Evolutionary conservation across 2,113 vertebrate species (phyloP).

Genomic region (Actenoides lindsayi): DNA sequence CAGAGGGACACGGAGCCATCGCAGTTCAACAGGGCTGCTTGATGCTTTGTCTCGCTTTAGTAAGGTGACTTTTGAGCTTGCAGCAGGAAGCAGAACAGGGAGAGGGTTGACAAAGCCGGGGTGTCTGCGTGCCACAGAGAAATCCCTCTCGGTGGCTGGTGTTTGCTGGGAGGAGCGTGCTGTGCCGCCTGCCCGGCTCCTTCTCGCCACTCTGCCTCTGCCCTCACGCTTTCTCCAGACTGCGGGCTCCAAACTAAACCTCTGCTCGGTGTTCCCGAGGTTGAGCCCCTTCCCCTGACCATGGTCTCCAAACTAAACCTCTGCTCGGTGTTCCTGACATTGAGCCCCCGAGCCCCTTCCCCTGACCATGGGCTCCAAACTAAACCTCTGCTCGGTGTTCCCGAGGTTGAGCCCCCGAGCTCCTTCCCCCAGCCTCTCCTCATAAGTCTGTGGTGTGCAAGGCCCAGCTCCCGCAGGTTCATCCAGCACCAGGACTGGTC

Average conservation of each 20-base stretch:
- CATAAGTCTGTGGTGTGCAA: background rate
- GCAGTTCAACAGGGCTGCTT: background rate
- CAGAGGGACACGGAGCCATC: background rate
- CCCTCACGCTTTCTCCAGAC: background rate
- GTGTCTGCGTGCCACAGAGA: background rate
- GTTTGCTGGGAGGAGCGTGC: background rate
- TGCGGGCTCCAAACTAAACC: background rate
- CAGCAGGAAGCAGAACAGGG: accelerated
- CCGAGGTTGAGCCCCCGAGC: background rate
- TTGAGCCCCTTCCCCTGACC: background rate
- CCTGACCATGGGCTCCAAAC: background rate
- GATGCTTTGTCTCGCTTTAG: background rate
- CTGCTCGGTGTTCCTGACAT: background rate
- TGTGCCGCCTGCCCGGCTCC: background rate
- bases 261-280: background rate
- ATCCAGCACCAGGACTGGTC: background rate
- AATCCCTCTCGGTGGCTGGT: background rate
- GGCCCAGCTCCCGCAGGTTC: background rate
- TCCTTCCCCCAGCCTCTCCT: background rate
- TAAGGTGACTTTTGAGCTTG: background rate
- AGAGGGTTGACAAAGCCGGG: background rate
- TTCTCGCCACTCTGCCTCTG: background rate
- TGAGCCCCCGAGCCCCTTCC: background rate
- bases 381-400: background rate
- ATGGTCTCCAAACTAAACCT: background rate